Percentiles rank a stretch among this genome's conserved stretches.
phyloP scores from a whole-genome alignment of 30 jellyfish, hydroid and myxozoan genomes.

The Cassiopea andromeda region DNA sequence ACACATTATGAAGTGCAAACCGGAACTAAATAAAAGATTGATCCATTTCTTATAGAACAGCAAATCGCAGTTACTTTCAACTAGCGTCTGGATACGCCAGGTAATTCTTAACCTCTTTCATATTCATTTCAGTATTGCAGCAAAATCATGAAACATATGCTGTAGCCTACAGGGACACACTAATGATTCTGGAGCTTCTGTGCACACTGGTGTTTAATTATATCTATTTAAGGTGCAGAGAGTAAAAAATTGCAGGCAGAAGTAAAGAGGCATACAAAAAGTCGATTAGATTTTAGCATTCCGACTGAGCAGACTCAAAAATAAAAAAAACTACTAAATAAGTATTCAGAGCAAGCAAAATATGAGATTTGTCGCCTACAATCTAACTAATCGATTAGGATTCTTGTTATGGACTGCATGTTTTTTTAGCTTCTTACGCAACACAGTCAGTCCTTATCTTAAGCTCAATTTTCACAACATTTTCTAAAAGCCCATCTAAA shows the following conservation, averaged over 20 bases:
- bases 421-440: not conserved
- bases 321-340: too few relatives aligned
- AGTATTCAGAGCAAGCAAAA: too few relatives aligned
- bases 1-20: too few relatives aligned
- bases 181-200: not conserved
- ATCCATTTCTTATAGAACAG: constrained; percentile 64
- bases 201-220: not conserved
- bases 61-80: constrained; percentile 85
- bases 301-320: not conserved
- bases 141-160: too few relatives aligned
- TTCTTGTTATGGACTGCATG: too few relatives aligned
- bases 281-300: not conserved
- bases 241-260: not conserved
- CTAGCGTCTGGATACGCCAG: constrained; percentile 90
- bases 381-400: too few relatives aligned
- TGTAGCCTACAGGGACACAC: not conserved
- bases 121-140: too few relatives aligned
- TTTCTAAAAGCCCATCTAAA: not conserved
- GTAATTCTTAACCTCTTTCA: not conserved
- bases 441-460: not conserved
- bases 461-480: not conserved
- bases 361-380: too few relatives aligned
- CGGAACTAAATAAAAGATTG: not conserved
- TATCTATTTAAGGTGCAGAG: not conserved
- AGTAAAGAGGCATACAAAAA: not conserved